These are phyloP conservation scores for Idris sp. DNA, from an alignment of 1,140 invertebrate species.

Conservation along the genomic window DNA sequence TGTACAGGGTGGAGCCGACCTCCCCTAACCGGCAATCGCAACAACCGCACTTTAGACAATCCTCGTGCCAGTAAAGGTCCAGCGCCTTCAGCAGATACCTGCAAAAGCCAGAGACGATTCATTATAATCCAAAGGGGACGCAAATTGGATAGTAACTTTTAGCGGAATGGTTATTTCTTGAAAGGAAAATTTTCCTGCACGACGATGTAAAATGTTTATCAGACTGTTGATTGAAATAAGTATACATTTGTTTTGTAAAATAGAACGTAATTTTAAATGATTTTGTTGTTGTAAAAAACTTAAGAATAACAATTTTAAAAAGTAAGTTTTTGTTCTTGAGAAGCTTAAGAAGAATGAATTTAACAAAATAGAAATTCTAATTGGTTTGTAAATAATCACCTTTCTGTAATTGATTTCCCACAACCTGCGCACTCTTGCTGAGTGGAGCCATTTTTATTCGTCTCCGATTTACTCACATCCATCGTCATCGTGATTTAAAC, in stretches of 20 bases:
- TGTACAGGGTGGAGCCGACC: slow-evolving; percentile 97
- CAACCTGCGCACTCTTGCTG: slow-evolving; percentile 90
- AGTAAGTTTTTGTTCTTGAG: no score
- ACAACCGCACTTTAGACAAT: slow-evolving; percentile 98
- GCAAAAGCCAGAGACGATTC: slow-evolving; percentile 27
- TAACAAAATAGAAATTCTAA: no score
- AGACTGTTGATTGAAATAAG: slow-evolving; percentile 39
- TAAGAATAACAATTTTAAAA: no score
- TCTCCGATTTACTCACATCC: slow-evolving; percentile 84
- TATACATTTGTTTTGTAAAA: no score
- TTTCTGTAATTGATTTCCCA: slow-evolving; percentile 91
- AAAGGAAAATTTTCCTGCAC: slow-evolving; percentile 36
- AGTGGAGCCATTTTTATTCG: slow-evolving; percentile 79
- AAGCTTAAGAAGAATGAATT: no score
- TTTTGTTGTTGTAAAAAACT: no score
- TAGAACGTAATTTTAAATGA: no score
- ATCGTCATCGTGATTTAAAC: slow-evolving; percentile 83
- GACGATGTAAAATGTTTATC: slow-evolving; percentile 46
- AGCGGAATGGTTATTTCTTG: slow-evolving; percentile 44
- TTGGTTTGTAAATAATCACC: slow-evolving; percentile 72
- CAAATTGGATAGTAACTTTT: slow-evolving; percentile 46
- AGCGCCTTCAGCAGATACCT: slow-evolving; percentile 89
- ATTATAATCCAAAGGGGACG: slow-evolving; percentile 52
- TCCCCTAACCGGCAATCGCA: slow-evolving; percentile 98
- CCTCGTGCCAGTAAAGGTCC: slow-evolving; percentile 98